Conservation (phyloP, 2,888 invertebrate genomes). For the Perdita meconis region DNA sequence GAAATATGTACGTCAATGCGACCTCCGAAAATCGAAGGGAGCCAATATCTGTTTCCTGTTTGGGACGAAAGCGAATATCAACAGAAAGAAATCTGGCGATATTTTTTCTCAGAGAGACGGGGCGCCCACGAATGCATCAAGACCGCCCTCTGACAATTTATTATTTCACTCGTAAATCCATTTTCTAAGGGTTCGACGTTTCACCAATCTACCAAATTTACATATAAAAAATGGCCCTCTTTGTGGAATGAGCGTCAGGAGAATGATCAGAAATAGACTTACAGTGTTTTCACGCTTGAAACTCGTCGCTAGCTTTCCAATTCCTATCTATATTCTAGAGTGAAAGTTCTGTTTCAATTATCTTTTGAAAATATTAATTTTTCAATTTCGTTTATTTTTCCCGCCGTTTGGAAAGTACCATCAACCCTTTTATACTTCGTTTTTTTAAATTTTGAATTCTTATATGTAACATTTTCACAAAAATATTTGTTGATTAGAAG, state of each 20-base stretch:
- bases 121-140: background rate
- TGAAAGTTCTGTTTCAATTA: too few relatives aligned
- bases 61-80: background rate
- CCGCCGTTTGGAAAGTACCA: too few relatives aligned
- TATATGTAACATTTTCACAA: too few relatives aligned
- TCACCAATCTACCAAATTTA: background rate
- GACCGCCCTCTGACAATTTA: constrained; percentile 3
- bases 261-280: background rate
- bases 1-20: background rate
- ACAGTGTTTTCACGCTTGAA: too few relatives aligned
- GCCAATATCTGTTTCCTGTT: background rate
- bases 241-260: background rate
- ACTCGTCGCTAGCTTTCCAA: too few relatives aligned
- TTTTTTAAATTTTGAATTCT: too few relatives aligned
- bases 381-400: constrained; percentile 6
- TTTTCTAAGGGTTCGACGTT: background rate
- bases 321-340: too few relatives aligned
- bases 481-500: too few relatives aligned
- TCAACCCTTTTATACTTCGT: too few relatives aligned
- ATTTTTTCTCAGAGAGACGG: background rate
- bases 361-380: too few relatives aligned
- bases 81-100: background rate
- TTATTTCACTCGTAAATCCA: background rate
- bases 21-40: background rate
- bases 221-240: background rate